phyloP scores from a whole-genome alignment of 2,113 vertebrate genomes.

The Origma solitaria region DNA sequence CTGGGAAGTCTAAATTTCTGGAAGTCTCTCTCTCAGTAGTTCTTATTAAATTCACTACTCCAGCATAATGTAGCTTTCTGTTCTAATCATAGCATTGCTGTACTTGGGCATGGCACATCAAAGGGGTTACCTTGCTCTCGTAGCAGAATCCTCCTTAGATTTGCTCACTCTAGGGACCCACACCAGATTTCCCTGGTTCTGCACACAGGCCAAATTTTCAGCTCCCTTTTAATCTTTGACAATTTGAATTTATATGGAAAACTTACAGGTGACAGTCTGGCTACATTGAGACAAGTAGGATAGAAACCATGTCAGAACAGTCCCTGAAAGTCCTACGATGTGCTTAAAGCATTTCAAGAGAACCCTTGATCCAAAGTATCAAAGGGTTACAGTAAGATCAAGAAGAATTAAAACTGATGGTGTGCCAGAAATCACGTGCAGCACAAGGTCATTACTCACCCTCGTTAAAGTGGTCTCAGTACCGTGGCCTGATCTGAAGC shows the following conservation, averaged over 20 bases:
- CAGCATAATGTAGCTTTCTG: slow-evolving; percentile 26
- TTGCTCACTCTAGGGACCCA: slow-evolving; percentile 60
- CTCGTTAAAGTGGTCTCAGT: slow-evolving; percentile 76
- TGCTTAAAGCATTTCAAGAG: slow-evolving; percentile 72
- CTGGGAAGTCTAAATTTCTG: slow-evolving; percentile 28
- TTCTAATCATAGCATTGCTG: slow-evolving; percentile 51
- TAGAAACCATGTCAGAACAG: slow-evolving; percentile 73
- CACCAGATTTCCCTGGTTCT: slow-evolving; percentile 53
- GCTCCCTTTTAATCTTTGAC: slow-evolving; percentile 77
- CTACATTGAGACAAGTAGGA: slow-evolving; percentile 58
- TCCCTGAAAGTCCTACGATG: slow-evolving; percentile 69
- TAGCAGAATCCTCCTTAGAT: slow-evolving; percentile 49
- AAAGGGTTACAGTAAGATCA: slow-evolving; percentile 80
- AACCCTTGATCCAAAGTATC: slow-evolving; percentile 79
- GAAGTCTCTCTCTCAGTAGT: slow-evolving; percentile 25
- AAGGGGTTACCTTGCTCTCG: slow-evolving; percentile 59
- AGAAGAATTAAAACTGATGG: slow-evolving; percentile 82
- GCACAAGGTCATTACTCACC: slow-evolving; percentile 77
- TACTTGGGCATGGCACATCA: slow-evolving; percentile 55
- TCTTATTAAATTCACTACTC: slow-evolving; percentile 41
- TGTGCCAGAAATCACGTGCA: slow-evolving; percentile 76
- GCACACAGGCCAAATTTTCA: slow-evolving; percentile 52
- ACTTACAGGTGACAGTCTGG: slow-evolving; percentile 72
- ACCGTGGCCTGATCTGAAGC: slow-evolving; percentile 76
- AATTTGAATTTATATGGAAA: slow-evolving; percentile 75